A percentile compares a stretch with the other conserved stretches of the same genome.
Evolutionary conservation across 2,888 invertebrate genomes (phyloP).

Genomic region (Meloe dianella): DNA sequence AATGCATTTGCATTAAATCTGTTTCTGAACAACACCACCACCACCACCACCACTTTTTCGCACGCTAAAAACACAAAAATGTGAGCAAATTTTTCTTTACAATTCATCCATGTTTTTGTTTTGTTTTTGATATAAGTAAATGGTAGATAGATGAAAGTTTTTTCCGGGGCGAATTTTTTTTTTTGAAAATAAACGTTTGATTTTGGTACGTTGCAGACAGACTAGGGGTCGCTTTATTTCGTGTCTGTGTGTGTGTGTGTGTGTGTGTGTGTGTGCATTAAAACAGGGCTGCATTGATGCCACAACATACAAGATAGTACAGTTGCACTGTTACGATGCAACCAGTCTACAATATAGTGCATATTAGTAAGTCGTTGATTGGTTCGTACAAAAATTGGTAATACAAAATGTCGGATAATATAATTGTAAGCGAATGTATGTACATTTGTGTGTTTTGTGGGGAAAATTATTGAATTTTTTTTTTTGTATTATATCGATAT

Average conservation of each 20-base stretch:
- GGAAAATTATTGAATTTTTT: no score
- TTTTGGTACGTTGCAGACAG: slow-evolving; percentile 10
- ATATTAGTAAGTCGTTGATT: slow-evolving; percentile 23
- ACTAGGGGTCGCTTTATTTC: slow-evolving; percentile 10
- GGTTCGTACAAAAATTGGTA: slow-evolving; percentile 16
- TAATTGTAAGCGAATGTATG: no score
- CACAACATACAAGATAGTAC: slow-evolving; percentile 7
- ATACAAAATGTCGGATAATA: slow-evolving; percentile 26
- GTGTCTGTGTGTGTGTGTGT: not conserved
- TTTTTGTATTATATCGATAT: no score
- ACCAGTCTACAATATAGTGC: slow-evolving; percentile 20
- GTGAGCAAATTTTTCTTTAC: no score
- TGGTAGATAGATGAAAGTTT: no score
- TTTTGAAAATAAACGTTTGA: slow-evolving; percentile 4
- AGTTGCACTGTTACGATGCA: slow-evolving; percentile 13
- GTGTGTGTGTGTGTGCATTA: not conserved
- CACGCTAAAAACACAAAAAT: no score
- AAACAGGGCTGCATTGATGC: slow-evolving; percentile 12
- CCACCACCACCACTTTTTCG: no score
- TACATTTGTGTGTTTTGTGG: not conserved
- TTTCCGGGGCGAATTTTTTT: not conserved
- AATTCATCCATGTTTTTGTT: no score
- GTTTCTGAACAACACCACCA: no score
- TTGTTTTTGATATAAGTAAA: no score
- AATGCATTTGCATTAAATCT: not conserved